A percentile compares a stretch with the other conserved stretches of the same genome.
phyloP scores from a whole-genome alignment of 2,797 vertebrate species.

The Lerista edwardsae region DNA sequence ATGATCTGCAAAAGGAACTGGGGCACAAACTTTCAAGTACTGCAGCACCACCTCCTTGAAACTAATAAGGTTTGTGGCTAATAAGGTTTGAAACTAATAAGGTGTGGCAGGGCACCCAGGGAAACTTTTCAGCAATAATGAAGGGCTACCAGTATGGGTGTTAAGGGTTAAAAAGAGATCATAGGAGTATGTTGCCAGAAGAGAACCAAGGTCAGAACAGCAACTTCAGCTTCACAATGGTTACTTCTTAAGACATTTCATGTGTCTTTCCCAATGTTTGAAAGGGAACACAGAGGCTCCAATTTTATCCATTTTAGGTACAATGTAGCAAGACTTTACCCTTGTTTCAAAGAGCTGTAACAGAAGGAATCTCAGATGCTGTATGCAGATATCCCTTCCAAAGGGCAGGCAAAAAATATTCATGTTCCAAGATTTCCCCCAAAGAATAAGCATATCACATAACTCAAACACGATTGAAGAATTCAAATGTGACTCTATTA shows the following conservation, averaged over 20 bases:
- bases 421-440: not conserved
- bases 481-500: too few relatives aligned
- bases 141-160: not conserved
- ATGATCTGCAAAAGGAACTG: not conserved
- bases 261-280: not conserved
- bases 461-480: too few relatives aligned
- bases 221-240: not conserved
- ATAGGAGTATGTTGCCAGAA: not conserved
- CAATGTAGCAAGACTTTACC: not conserved
- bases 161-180: not conserved
- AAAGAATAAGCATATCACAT: not conserved
- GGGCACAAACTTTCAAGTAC: not conserved
- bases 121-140: not conserved
- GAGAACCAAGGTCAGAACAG: not conserved
- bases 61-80: fast-evolving
- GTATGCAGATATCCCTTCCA: not conserved
- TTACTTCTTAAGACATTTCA: not conserved
- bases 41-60: not conserved
- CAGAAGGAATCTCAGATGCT: not conserved
- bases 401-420: not conserved
- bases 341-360: not conserved
- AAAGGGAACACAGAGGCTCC: not conserved
- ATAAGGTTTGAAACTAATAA: not conserved
- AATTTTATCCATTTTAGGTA: not conserved
- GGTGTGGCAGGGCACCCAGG: not conserved